These are phyloP conservation scores for Oligia strigilis DNA, from an alignment of 2,888 invertebrate genomes.

Conservation along the genomic window DNA sequence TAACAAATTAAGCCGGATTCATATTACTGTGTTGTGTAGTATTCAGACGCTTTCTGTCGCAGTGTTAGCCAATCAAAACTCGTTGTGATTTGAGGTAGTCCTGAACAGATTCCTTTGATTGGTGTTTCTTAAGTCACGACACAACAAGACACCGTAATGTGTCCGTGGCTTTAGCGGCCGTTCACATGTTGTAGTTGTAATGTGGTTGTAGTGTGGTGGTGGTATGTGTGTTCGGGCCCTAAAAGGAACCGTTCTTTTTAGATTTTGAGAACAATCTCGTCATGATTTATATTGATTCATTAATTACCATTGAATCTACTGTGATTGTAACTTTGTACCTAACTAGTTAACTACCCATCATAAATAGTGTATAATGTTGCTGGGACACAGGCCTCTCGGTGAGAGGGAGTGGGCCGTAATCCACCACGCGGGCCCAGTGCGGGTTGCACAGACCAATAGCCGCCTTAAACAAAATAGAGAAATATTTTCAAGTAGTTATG, in stretches of 20 bases:
- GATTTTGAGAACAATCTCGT: background rate
- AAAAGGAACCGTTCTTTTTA: background rate
- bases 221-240: background rate
- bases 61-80: too few species aligned
- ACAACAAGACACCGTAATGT: too few species aligned
- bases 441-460: background rate
- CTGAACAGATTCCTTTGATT: too few species aligned
- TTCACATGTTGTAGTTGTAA: background rate
- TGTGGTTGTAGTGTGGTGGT: background rate
- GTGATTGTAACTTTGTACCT: background rate
- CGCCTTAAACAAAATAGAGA: background rate
- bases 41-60: too few species aligned
- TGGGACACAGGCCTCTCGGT: too few species aligned
- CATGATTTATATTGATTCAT: background rate
- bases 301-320: background rate
- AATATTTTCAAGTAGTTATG: background rate
- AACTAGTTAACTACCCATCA: too few species aligned
- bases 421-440: background rate
- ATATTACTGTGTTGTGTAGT: too few species aligned
- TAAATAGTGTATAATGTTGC: too few species aligned
- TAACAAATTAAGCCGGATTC: background rate
- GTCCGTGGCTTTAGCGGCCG: background rate
- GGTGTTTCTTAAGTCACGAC: too few species aligned
- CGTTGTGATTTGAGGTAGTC: too few species aligned
- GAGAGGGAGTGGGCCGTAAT: background rate